Evolutionary conservation across 2,113 vertebrate species (phyloP).

Genomic region (Toxotes chatareus): DNA sequence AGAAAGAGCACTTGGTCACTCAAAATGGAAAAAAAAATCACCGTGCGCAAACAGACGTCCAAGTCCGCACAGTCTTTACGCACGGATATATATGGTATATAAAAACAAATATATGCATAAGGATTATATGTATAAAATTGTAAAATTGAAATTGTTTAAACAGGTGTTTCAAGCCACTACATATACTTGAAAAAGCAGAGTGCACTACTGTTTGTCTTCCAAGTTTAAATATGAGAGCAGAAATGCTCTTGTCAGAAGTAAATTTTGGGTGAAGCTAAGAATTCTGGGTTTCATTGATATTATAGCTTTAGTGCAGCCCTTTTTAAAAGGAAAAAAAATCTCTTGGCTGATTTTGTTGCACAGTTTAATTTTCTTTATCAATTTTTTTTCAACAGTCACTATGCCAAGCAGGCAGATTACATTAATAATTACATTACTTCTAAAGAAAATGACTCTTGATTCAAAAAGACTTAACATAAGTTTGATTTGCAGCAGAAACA

Average conservation of each 20-base stretch:
- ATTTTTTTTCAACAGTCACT: neutral
- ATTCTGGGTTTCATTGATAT: neutral
- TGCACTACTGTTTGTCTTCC: neutral
- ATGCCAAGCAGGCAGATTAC: neutral
- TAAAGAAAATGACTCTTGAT: neutral
- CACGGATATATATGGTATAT: constrained; percentile 6
- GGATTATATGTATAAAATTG: neutral
- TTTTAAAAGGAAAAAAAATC: no score
- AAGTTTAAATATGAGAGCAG: neutral
- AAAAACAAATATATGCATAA: neutral
- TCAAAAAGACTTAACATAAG: neutral
- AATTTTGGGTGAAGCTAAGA: neutral
- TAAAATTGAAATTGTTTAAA: neutral
- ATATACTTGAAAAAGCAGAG: neutral
- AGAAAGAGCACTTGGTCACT: neutral
- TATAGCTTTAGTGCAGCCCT: neutral
- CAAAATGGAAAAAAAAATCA: neutral
- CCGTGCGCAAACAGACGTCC: neutral
- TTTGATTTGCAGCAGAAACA: neutral
- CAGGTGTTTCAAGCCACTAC: neutral
- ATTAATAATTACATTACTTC: neutral
- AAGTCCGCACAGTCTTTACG: constrained; percentile 44
- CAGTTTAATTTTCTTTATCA: neutral
- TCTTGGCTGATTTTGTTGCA: neutral
- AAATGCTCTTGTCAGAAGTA: neutral